Conservation (phyloP, 2,888 invertebrate genomes). For the Furcula furcula region DNA sequence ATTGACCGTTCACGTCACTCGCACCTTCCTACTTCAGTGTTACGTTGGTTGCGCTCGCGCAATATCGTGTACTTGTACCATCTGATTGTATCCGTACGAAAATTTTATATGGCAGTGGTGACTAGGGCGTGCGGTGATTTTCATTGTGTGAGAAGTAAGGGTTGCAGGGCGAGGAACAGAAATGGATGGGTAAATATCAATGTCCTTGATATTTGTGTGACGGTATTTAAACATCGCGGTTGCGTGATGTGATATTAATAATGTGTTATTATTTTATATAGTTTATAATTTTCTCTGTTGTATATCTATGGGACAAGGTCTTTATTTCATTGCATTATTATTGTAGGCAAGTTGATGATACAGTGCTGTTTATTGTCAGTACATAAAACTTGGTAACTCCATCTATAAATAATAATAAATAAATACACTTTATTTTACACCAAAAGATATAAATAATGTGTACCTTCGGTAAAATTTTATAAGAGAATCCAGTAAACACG, state of each 20-base stretch:
- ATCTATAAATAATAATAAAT: too few species aligned
- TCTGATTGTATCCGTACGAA: conserved; percentile 29
- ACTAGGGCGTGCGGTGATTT: conserved; percentile 67
- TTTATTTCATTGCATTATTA: conserved; percentile 3
- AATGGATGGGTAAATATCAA: conserved; percentile 62
- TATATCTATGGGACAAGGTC: conserved; percentile 17
- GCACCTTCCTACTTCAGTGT: conserved; percentile 68
- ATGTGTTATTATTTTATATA: neutral
- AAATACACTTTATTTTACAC: too few species aligned
- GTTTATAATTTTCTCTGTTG: conserved; percentile 2
- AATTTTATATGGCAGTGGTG: conserved; percentile 77
- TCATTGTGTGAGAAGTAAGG: conserved; percentile 60
- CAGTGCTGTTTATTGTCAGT: neutral
- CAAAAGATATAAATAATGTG: too few species aligned
- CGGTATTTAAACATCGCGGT: conserved; percentile 1
- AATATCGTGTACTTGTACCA: conserved; percentile 54
- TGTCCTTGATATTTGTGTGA: too few species aligned
- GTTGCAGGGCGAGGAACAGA: conserved; percentile 51
- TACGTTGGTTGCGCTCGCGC: conserved; percentile 68
- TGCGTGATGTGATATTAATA: neutral
- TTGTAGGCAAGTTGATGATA: neutral
- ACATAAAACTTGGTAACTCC: too few species aligned
- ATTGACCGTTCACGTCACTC: conserved; percentile 40
- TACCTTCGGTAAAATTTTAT: too few species aligned
- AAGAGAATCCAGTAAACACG: too few species aligned